Conservation (phyloP, 2,888 invertebrate genomes). For the Argynnis bischoffii region DNA sequence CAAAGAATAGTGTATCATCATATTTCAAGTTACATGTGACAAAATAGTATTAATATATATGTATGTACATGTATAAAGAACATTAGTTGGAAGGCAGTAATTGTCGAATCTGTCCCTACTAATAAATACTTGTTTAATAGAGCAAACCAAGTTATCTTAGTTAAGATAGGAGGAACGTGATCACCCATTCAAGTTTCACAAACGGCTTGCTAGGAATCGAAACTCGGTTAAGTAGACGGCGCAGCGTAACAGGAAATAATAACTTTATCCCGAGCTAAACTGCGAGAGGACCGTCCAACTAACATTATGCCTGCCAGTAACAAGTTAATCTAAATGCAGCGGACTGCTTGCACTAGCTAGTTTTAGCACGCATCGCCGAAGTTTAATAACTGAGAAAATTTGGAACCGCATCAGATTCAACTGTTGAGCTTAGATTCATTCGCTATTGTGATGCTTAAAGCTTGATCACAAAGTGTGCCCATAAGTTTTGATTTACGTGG, state of each 20-base stretch:
- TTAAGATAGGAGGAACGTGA: conserved; percentile 71
- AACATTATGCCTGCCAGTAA: conserved; percentile 81
- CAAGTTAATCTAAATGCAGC: conserved; percentile 81
- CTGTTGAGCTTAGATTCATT: conserved; percentile 35
- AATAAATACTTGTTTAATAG: conserved; percentile 67
- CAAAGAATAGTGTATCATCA: too few species aligned
- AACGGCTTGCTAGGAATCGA: conserved; percentile 72
- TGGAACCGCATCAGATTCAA: conserved; percentile 62
- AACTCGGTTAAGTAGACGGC: conserved; percentile 76
- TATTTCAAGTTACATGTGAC: too few species aligned
- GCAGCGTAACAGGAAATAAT: conserved; percentile 78
- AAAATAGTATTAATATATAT: neutral
- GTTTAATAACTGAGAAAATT: conserved; percentile 76
- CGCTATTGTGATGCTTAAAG: neutral
- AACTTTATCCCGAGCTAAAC: conserved; percentile 77
- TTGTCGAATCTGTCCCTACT: conserved; percentile 45
- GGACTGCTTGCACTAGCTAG: conserved; percentile 69
- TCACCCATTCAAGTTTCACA: conserved; percentile 76
- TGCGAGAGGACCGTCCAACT: conserved; percentile 75
- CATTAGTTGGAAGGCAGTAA: conserved; percentile 10
- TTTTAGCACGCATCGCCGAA: conserved; percentile 72
- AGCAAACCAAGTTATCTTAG: conserved; percentile 66
- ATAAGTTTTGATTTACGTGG: too few species aligned
- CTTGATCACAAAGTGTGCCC: neutral
- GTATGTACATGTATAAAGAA: neutral